Base-by-base conservation (phyloP, 2,113 vertebrate genomes). In the Phylloscopus whistleri region DNA sequence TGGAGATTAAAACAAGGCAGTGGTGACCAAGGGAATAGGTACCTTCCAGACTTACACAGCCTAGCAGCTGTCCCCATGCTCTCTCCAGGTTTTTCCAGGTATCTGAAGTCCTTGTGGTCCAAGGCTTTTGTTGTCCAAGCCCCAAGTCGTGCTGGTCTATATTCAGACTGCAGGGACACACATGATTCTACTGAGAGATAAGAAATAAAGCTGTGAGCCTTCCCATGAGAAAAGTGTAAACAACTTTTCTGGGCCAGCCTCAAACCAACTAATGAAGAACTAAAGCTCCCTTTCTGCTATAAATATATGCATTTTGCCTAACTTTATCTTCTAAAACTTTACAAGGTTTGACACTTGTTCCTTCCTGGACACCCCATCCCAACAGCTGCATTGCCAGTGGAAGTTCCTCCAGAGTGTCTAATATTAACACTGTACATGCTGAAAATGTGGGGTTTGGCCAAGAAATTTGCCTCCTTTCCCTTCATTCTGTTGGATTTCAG, bases 81-180 rank as follows among this genome's bases (percentile, higher is more conserved):
- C 52, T 51, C 43, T 22, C 37, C 55, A 44, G 18, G 4, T 30
- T 24, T 60, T 55, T 75, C 28, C 43, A 52, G 53, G 26, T 59
- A 41, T 28, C 27, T 67, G 64, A 92, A 87, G 51, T 82, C 73
- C 59, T 53, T 55, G 39, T 41, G 41, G 64, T 23, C 33, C 62
- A 84, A 81, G 30, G 33, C 4, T 73, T 94, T 44, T 11, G 9
- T 4, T 76, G 35, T n/a, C 62, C 52, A 72, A 48, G 44, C 41
- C 59, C 46, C 59, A 46, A 6, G 13, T 30, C 2, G 0, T 33
- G 43, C 23, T 55, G 30, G 10, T 70, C 27, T 17, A 1, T 43
- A n/a, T 72, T 63, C 76, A 83, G 13, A 44, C 17, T 11, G 27
- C 46, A 80, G 24, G 24, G 23, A 9, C 16, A 66, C 3, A 16